Conservation (phyloP, 2,888 invertebrate species). For the Agonopterix alstromeriana region DNA sequence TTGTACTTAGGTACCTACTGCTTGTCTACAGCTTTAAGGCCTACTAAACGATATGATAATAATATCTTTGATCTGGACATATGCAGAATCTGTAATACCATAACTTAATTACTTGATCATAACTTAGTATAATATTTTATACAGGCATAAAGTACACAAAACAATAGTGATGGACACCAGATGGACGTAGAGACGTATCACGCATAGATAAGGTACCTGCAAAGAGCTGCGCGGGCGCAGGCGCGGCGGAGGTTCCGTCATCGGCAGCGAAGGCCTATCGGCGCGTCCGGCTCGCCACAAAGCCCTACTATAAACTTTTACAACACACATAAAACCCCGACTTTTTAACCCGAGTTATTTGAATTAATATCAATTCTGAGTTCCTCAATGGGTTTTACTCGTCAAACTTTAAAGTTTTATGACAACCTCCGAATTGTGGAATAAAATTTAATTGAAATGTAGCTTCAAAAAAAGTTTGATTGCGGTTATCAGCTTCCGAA, state of each 20-base stretch:
- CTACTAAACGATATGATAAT: too few relatives aligned
- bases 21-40: too few relatives aligned
- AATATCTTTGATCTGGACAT: too few relatives aligned
- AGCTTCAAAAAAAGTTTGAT: constrained; percentile 66
- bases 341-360: constrained; percentile 77
- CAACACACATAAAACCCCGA: constrained; percentile 74
- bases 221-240: constrained; percentile 16
- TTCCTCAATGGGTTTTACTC: constrained; percentile 76
- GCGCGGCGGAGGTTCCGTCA: constrained; percentile 46
- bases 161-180: too few relatives aligned
- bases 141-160: too few relatives aligned
- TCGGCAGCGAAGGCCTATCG: constrained; percentile 53
- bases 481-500: constrained; percentile 75
- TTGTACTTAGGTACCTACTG: too few relatives aligned
- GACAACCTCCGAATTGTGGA: constrained; percentile 70
- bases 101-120: too few relatives aligned
- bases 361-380: constrained; percentile 77
- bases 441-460: constrained; percentile 77
- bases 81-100: too few relatives aligned
- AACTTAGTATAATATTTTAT: too few relatives aligned
- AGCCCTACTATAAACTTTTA: constrained; percentile 75
- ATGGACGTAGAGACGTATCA: background rate
- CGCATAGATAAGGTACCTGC: background rate
- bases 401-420: constrained; percentile 76
- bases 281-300: constrained; percentile 73